These are phyloP conservation scores for Corythornis cristatus DNA, from an alignment of 2,113 vertebrate species.

Conservation along the genomic window DNA sequence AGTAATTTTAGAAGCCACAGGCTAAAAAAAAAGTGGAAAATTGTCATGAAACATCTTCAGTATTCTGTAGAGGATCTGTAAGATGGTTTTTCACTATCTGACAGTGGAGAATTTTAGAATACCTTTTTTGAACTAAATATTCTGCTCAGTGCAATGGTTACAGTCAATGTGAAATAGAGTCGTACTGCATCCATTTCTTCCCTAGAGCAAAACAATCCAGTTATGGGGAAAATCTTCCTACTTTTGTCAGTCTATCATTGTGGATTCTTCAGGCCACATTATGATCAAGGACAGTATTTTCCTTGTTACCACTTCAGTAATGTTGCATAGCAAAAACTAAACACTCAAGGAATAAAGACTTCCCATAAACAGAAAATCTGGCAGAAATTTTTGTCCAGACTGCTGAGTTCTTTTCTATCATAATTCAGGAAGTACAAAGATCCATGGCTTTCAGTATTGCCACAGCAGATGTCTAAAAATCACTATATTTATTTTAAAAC, in stretches of 20 bases:
- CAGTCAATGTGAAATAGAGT: neutral
- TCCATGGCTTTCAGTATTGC: conserved; percentile 9
- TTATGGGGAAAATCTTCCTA: neutral
- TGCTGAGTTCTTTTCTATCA: neutral
- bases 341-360: neutral
- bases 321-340: neutral
- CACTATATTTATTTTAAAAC: conserved; percentile 26
- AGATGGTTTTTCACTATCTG: neutral
- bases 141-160: neutral
- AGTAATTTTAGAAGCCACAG: neutral
- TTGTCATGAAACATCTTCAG: neutral
- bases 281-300: neutral
- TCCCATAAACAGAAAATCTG: neutral
- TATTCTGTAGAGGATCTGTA: neutral
- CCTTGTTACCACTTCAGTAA: neutral
- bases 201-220: neutral
- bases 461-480: conserved; percentile 19
- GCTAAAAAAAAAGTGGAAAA: neutral
- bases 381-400: conserved; percentile 34
- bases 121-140: neutral
- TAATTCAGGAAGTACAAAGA: conserved; percentile 13
- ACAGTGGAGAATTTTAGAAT: neutral
- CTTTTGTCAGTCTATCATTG: neutral
- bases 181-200: neutral
- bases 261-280: neutral